Percentiles rank a stretch among this genome's conserved stretches.
phyloP scores from a whole-genome alignment of 35 echinoderm and acorn worm species.

The Strongylocentrotus purpuratus region DNA sequence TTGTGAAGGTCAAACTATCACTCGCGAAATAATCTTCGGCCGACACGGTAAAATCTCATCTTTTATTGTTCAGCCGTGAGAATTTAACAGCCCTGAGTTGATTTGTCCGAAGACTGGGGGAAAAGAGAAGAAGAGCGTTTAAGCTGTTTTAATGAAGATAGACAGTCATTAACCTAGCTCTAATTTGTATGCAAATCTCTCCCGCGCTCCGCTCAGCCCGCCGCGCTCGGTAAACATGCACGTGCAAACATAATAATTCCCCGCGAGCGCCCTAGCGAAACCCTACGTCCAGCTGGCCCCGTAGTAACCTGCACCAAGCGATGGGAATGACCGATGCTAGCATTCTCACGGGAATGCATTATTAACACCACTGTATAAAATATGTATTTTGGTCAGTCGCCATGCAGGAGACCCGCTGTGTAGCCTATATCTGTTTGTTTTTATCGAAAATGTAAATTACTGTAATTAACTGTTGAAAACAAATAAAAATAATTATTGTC shows the following conservation, averaged over 20 bases:
- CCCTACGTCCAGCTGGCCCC: not conserved
- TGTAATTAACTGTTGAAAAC: too few species aligned
- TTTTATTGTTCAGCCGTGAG: slow-evolving; percentile 1
- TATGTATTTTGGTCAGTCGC: not conserved
- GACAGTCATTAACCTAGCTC: not conserved
- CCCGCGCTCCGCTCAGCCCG: not conserved
- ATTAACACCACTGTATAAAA: not conserved
- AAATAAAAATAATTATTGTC: too few species aligned
- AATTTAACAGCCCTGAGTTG: not conserved
- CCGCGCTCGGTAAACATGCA: not conserved
- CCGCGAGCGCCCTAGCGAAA: not conserved
- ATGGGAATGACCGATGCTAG: not conserved
- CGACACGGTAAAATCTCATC: not conserved
- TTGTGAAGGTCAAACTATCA: not conserved
- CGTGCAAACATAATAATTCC: not conserved
- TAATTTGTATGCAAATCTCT: not conserved
- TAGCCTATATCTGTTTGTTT: not conserved
- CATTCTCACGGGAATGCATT: not conserved
- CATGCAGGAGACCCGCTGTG: too few species aligned
- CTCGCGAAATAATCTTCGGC: not conserved
- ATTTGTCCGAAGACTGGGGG: not conserved
- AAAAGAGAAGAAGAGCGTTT: not conserved
- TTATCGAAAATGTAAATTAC: too few species aligned
- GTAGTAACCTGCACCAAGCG: not conserved
- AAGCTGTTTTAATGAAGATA: not conserved